These are phyloP conservation scores for Marmota flaviventris DNA, from an alignment of 2,113 vertebrate species.

Conservation along the genomic window DNA sequence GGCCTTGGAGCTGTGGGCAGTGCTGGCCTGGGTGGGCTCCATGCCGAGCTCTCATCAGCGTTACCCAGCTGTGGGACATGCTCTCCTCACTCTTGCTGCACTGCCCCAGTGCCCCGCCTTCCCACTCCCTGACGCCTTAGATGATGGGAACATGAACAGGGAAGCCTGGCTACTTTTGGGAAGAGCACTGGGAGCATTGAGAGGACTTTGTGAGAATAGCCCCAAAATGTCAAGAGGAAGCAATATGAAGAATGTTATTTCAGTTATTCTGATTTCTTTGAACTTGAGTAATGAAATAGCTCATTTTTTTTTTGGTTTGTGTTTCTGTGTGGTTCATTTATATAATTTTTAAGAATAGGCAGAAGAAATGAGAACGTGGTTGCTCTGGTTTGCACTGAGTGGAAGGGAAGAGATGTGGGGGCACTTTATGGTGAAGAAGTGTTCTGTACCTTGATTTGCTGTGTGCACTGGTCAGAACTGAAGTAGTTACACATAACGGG, in stretches of 20 bases:
- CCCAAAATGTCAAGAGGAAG: too few relatives aligned
- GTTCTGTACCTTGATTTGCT: neutral
- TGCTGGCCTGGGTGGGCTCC: neutral
- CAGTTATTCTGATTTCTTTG: neutral
- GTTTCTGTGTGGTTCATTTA: neutral
- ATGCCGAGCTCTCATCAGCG: slow-evolving; percentile 66
- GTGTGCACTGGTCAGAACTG: too few relatives aligned
- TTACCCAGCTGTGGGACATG: neutral
- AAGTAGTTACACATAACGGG: too few relatives aligned
- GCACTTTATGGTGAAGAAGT: too few relatives aligned
- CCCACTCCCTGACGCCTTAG: neutral
- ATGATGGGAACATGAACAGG: neutral
- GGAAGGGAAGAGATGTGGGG: neutral
- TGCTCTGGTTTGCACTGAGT: neutral
- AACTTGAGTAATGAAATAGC: too few relatives aligned
- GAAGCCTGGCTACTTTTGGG: slow-evolving; percentile 9
- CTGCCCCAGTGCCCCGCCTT: too few relatives aligned
- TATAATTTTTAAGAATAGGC: neutral
- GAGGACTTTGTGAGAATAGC: neutral
- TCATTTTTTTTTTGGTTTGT: too few relatives aligned
- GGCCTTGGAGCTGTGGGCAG: slow-evolving; percentile 35
- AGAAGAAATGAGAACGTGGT: neutral
- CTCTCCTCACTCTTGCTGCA: neutral
- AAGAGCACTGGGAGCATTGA: slow-evolving; percentile 34
- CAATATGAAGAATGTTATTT: neutral